A percentile compares a stretch with the other conserved stretches of the same genome.
Conservation (phyloP, 2,888 invertebrate genomes). For the Diloba caeruleocephala region DNA sequence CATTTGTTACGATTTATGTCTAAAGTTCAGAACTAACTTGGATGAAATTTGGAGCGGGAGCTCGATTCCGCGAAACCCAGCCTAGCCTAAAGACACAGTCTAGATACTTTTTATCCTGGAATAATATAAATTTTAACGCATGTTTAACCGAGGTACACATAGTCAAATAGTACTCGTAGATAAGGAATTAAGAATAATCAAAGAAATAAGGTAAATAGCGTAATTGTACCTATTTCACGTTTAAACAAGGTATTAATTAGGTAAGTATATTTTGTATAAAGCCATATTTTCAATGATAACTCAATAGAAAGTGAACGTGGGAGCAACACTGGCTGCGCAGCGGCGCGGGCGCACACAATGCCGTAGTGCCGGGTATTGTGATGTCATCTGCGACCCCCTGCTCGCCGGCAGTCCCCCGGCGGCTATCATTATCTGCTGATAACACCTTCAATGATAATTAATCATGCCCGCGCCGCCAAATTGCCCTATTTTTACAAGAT, state of each 20-base stretch:
- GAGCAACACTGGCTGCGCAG: constrained; percentile 57
- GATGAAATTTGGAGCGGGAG: too few species aligned
- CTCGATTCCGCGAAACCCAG: too few species aligned
- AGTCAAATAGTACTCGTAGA: too few species aligned
- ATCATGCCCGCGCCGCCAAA: constrained; percentile 41
- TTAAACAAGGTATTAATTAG: too few species aligned
- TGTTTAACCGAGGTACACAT: too few species aligned
- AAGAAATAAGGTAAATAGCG: constrained; percentile 13
- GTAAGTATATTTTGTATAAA: constrained; percentile 52
- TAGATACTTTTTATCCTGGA: too few species aligned
- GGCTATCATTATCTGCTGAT: constrained; percentile 49
- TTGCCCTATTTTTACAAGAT: constrained; percentile 53
- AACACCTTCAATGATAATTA: constrained; percentile 56
- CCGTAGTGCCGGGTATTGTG: constrained; percentile 40
- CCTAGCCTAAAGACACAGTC: too few species aligned
- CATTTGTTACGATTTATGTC: too few species aligned
- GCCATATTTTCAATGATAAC: constrained; percentile 60
- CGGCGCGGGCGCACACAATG: constrained; percentile 51
- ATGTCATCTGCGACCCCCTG: constrained; percentile 54
- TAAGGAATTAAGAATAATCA: too few species aligned
- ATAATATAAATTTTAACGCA: too few species aligned
- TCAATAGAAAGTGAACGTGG: constrained; percentile 81
- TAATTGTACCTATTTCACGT: too few species aligned
- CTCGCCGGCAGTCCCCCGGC: constrained; percentile 32
- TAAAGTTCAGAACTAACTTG: too few species aligned